Conservation (phyloP, 2,888 invertebrate species). For the Isoperla grammatica region DNA sequence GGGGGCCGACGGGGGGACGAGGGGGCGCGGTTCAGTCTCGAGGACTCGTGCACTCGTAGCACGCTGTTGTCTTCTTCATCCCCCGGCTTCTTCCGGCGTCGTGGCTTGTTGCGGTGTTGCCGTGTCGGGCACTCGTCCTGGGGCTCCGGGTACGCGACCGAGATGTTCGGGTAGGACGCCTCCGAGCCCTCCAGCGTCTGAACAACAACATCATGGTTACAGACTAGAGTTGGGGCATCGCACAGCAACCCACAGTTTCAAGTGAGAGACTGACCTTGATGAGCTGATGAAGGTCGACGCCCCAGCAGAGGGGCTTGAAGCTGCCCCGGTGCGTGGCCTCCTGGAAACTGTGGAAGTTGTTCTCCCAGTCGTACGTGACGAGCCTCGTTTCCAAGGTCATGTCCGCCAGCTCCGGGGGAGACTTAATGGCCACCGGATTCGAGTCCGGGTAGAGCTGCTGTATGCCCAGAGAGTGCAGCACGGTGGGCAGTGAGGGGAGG, state of each 20-base stretch:
- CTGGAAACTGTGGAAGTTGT: slow-evolving; percentile 62
- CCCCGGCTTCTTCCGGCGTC: slow-evolving; percentile 23
- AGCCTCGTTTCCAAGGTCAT: slow-evolving; percentile 64
- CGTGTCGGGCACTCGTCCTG: slow-evolving; percentile 34
- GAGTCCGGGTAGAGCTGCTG: slow-evolving; percentile 57
- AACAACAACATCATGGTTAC: not conserved
- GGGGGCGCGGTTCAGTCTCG: slow-evolving; percentile 20
- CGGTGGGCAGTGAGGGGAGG: slow-evolving; percentile 61
- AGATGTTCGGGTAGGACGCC: slow-evolving; percentile 51
- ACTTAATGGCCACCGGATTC: slow-evolving; percentile 59
- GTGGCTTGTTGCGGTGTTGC: slow-evolving; percentile 23
- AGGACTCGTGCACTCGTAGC: slow-evolving; percentile 24
- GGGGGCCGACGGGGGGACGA: no score
- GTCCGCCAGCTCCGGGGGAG: slow-evolving; percentile 57
- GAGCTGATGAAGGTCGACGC: slow-evolving; percentile 53
- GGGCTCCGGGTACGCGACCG: slow-evolving; percentile 40
- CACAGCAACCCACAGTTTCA: no score
- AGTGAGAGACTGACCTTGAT: not conserved
- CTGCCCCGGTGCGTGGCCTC: slow-evolving; percentile 60
- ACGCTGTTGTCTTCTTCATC: slow-evolving; percentile 18
- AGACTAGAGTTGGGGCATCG: no score
- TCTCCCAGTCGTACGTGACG: slow-evolving; percentile 63
- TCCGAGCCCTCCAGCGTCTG: slow-evolving; percentile 49
- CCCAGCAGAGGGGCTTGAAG: slow-evolving; percentile 60
- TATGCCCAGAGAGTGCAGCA: slow-evolving; percentile 61